Percentiles rank a stretch among this genome's conserved stretches.
Evolutionary conservation across 1,140 invertebrate genomes (phyloP).

Genomic region (Diachasma alloeum): DNA sequence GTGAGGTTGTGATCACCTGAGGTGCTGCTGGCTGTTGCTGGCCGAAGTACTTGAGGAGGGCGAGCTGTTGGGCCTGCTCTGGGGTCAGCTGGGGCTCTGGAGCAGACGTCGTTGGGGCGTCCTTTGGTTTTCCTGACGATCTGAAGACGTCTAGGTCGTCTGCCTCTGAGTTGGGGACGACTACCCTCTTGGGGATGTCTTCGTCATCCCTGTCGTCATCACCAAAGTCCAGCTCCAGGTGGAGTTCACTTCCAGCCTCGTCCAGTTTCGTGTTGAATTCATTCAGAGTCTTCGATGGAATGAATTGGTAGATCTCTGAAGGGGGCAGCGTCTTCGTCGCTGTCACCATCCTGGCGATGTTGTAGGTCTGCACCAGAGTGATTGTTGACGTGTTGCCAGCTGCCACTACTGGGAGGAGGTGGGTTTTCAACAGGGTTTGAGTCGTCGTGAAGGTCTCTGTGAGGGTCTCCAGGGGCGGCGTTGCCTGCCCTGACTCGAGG

Average conservation of each 20-base stretch:
- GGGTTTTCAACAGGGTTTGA: slow-evolving; percentile 85
- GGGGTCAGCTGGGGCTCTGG: slow-evolving; percentile 68
- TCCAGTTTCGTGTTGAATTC: slow-evolving; percentile 87
- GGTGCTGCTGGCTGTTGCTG: slow-evolving; percentile 73
- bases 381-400: slow-evolving; percentile 76
- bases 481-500: slow-evolving; percentile 76
- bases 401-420: slow-evolving; percentile 82
- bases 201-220: slow-evolving; percentile 81
- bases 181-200: slow-evolving; percentile 68
- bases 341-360: slow-evolving; percentile 84
- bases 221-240: slow-evolving; percentile 84
- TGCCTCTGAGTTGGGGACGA: slow-evolving; percentile 69
- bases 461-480: slow-evolving; percentile 84
- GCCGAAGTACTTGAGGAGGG: slow-evolving; percentile 75
- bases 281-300: slow-evolving; percentile 85
- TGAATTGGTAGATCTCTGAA: slow-evolving; percentile 85
- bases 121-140: slow-evolving; percentile 55
- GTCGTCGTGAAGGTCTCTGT: slow-evolving; percentile 91
- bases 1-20: slow-evolving; percentile 79
- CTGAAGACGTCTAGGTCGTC: slow-evolving; percentile 73
- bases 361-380: slow-evolving; percentile 87
- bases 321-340: slow-evolving; percentile 89
- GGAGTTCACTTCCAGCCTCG: slow-evolving; percentile 87
- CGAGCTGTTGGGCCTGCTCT: slow-evolving; percentile 79
- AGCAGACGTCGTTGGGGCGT: slow-evolving; percentile 52